Evolutionary conservation across 1,140 invertebrate genomes (phyloP).

Genomic region (Helicoverpa zea): DNA sequence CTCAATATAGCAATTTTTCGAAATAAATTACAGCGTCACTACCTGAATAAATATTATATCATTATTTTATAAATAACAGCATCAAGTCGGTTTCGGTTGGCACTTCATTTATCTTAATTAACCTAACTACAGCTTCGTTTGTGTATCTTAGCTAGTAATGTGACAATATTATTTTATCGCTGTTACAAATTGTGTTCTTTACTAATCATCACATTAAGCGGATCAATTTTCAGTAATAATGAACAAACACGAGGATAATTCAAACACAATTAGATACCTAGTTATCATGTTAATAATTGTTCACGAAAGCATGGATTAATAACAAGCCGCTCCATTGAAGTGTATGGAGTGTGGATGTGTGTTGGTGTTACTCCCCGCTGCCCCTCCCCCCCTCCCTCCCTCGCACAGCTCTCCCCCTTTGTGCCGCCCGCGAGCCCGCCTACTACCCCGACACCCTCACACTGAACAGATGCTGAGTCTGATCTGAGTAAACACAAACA

Average conservation of each 20-base stretch:
- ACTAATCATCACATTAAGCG: not conserved
- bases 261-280: constrained; percentile 16
- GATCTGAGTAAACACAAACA: constrained; percentile 65
- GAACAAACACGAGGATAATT: constrained; percentile 21
- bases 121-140: not conserved
- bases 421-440: constrained; percentile 9
- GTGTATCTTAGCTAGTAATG: not conserved
- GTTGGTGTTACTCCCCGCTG: constrained; percentile 22
- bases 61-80: not conserved
- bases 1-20: not conserved
- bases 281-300: constrained; percentile 34
- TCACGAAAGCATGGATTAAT: constrained; percentile 41
- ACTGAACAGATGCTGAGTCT: constrained; percentile 66
- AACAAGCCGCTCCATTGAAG: constrained; percentile 36
- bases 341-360: constrained; percentile 18
- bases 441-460: constrained; percentile 44
- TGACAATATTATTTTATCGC: not conserved
- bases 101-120: not conserved
- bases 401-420: not conserved
- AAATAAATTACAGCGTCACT: not conserved
- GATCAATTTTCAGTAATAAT: constrained; percentile 4
- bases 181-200: not conserved
- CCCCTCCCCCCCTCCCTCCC: constrained; percentile 10
- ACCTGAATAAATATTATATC: not conserved
- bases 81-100: no score